These are phyloP conservation scores for Hormiphora californensis DNA, from an alignment of 37 sponge, comb jelly and placozoan genomes.

Conservation along the genomic window DNA sequence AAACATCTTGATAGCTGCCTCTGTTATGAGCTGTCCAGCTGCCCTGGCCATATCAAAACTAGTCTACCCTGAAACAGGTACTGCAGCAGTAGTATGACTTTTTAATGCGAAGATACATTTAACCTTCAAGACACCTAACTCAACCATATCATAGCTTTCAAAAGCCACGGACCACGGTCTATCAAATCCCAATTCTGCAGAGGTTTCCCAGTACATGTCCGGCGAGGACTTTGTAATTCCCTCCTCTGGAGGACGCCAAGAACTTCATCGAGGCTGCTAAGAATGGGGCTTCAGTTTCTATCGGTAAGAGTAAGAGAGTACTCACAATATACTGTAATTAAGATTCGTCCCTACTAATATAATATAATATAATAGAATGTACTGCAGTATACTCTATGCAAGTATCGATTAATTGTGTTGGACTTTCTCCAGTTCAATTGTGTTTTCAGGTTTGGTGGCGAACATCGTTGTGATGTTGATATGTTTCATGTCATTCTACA, in stretches of 20 bases:
- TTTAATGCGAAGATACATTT: too few relatives aligned
- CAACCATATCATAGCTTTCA: too few relatives aligned
- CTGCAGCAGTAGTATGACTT: background rate
- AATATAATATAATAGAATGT: too few relatives aligned
- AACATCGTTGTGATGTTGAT: constrained; percentile 56
- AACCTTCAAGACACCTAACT: too few relatives aligned
- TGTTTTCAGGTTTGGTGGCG: constrained; percentile 16
- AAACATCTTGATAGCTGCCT: constrained; percentile 56
- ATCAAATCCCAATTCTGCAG: too few relatives aligned
- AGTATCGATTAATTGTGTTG: too few relatives aligned
- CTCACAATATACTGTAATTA: background rate
- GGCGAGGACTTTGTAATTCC: constrained; percentile 29
- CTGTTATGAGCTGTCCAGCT: constrained; percentile 55
- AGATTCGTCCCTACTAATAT: too few relatives aligned
- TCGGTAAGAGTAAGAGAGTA: background rate
- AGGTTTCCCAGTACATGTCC: background rate
- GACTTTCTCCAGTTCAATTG: too few relatives aligned
- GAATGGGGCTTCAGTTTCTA: constrained; percentile 46
- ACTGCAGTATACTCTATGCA: too few relatives aligned
- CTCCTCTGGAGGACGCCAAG: constrained; percentile 5
- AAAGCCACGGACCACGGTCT: too few relatives aligned
- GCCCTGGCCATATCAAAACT: constrained; percentile 55
- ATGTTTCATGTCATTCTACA: constrained; percentile 29
- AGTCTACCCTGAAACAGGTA: constrained; percentile 53
- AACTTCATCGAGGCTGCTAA: constrained; percentile 56